phyloP scores from a whole-genome alignment of 1,140 invertebrate species.

The Cydia pomonella region DNA sequence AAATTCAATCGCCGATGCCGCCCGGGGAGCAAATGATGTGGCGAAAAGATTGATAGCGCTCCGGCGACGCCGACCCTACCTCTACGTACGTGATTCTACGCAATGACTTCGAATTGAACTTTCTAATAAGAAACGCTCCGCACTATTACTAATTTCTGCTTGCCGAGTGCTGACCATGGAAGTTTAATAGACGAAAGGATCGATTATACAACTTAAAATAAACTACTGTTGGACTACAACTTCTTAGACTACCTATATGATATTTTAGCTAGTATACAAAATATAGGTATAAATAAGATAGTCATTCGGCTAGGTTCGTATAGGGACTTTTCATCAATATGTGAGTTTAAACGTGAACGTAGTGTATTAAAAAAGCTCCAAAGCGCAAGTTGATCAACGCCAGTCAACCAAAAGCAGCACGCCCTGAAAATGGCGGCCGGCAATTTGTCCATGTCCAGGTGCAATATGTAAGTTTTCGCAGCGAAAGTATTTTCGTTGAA shows the following conservation, averaged over 20 bases:
- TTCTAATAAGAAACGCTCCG: conserved; percentile 28
- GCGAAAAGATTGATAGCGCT: conserved; percentile 73
- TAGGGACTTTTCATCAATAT: no score
- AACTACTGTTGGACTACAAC: background rate
- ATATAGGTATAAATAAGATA: no score
- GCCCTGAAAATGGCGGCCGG: background rate
- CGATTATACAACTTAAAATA: background rate
- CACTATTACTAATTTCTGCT: background rate
- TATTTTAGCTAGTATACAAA: no score
- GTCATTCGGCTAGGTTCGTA: no score
- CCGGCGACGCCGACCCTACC: conserved; percentile 37
- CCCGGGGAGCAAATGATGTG: conserved; percentile 77
- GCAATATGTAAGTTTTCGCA: conserved; percentile 7
- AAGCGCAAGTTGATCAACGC: background rate
- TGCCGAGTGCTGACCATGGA: background rate
- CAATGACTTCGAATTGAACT: conserved; percentile 35
- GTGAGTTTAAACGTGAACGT: no score
- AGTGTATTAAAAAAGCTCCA: no score
- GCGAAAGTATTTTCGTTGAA: conserved; percentile 30
- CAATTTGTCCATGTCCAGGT: background rate
- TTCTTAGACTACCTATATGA: background rate
- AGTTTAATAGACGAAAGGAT: background rate
- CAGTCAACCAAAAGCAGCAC: conserved; percentile 5
- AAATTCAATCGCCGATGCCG: conserved; percentile 72
- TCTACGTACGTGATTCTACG: conserved; percentile 39